These are phyloP conservation scores for Clarias platycephalus DNA, from an alignment of 2,797 vertebrate genomes.

Conservation along the genomic window DNA sequence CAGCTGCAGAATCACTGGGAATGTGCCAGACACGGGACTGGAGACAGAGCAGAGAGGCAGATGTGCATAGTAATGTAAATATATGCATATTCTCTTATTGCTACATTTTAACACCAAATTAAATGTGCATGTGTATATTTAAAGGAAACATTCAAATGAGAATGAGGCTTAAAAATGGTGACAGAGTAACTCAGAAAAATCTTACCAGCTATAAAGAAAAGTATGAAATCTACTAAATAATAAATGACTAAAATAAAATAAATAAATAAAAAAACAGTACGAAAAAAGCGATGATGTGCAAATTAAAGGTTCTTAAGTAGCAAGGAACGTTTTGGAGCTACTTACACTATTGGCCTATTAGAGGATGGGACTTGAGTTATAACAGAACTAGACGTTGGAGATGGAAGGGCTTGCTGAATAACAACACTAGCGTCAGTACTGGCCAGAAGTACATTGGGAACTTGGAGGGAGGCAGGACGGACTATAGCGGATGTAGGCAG, in stretches of 20 bases:
- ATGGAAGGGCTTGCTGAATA: conserved; percentile 97
- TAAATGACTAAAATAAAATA: conserved; percentile 57
- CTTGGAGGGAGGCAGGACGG: conserved; percentile 95
- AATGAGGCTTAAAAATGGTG: conserved; percentile 5
- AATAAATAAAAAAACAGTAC: conserved; percentile 43
- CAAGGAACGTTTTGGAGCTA: conserved; percentile 69
- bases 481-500: conserved; percentile 96
- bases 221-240: conserved; percentile 54
- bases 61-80: conserved; percentile 12
- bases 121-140: background rate
- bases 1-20: conserved; percentile 97
- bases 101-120: background rate
- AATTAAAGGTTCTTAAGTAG: conserved; percentile 54
- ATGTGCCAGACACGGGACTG: conserved; percentile 94
- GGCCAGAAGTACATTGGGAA: conserved; percentile 96
- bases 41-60: conserved; percentile 44
- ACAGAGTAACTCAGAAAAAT: conserved; percentile 36
- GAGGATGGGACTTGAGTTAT: conserved; percentile 97
- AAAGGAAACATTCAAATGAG: conserved; percentile 17
- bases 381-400: conserved; percentile 98
- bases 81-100: background rate
- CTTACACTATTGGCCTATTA: conserved; percentile 98
- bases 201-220: conserved; percentile 56
- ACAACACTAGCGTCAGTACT: conserved; percentile 97
- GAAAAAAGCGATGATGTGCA: conserved; percentile 33